Evolutionary conservation across 2,888 invertebrate species (phyloP).

Genomic region (Ditylenchus weischeri): DNA sequence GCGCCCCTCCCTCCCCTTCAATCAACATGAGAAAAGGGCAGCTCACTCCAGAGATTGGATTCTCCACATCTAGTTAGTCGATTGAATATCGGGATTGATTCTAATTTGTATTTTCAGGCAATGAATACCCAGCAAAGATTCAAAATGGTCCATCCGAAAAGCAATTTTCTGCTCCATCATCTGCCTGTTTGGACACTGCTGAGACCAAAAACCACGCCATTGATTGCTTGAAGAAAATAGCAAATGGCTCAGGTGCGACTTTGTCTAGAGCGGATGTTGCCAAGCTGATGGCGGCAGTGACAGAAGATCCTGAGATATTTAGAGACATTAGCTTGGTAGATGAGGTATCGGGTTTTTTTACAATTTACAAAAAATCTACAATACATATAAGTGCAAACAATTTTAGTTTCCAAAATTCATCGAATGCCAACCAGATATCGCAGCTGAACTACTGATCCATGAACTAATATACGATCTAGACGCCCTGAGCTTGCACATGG

Average conservation of each 20-base stretch:
- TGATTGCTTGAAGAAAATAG: constrained; percentile 7
- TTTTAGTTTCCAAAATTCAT: constrained; percentile 24
- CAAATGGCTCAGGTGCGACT: constrained; percentile 15
- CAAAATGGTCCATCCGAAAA: too few species aligned
- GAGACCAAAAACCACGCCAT: constrained; percentile 12
- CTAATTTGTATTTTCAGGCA: too few species aligned
- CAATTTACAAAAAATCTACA: neutral
- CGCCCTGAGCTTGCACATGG: constrained; percentile 12
- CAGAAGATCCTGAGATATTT: constrained; percentile 12
- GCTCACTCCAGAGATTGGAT: too few species aligned
- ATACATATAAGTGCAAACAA: neutral
- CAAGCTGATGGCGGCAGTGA: constrained; percentile 8
- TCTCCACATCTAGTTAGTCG: too few species aligned
- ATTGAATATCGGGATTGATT: too few species aligned
- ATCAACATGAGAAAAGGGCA: neutral
- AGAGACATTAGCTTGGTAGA: constrained; percentile 4
- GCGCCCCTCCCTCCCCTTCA: constrained; percentile 12
- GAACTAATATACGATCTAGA: constrained; percentile 6
- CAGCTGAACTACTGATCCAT: constrained; percentile 22
- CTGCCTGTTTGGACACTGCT: neutral
- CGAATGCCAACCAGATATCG: constrained; percentile 25
- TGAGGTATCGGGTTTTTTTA: neutral
- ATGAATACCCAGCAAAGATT: too few species aligned
- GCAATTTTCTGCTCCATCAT: too few species aligned
- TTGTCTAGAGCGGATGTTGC: constrained; percentile 13